A percentile compares a stretch with the other conserved stretches of the same genome.
Conservation (phyloP, 2,113 vertebrate genomes). For the Sclerurus mexicanus region DNA sequence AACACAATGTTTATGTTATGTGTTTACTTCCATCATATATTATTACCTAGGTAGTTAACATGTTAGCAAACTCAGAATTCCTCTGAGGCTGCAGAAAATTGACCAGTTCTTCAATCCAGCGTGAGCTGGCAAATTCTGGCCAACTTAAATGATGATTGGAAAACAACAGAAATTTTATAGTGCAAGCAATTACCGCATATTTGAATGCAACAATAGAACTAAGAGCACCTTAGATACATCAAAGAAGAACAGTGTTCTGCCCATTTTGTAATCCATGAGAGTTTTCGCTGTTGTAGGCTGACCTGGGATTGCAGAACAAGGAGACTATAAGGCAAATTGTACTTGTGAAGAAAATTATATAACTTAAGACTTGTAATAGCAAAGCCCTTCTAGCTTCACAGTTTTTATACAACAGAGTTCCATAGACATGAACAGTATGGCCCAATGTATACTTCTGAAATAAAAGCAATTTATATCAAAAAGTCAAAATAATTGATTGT, state of each 20-base stretch:
- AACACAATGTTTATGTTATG: not conserved
- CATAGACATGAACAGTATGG: not conserved
- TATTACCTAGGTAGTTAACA: not conserved
- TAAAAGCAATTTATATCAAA: not conserved
- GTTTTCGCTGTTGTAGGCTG: not conserved
- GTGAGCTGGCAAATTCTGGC: not conserved
- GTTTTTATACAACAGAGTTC: not conserved
- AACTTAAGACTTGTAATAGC: not conserved
- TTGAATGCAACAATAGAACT: not conserved
- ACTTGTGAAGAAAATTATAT: not conserved
- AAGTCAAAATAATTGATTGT: not conserved
- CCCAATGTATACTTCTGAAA: not conserved
- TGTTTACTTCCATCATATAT: not conserved
- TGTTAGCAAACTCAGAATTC: not conserved
- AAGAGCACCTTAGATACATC: not conserved
- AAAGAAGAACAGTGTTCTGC: not conserved
- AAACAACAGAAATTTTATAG: not conserved
- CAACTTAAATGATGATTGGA: not conserved
- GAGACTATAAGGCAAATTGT: not conserved
- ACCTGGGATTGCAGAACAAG: not conserved
- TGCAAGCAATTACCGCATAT: not conserved
- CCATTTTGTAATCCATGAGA: not conserved
- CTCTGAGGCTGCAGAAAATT: not conserved
- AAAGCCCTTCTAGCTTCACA: not conserved
- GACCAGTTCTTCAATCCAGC: not conserved